Evolutionary conservation across 2,797 vertebrate genomes (phyloP).

Genomic region (Propithecus perrieri): DNA sequence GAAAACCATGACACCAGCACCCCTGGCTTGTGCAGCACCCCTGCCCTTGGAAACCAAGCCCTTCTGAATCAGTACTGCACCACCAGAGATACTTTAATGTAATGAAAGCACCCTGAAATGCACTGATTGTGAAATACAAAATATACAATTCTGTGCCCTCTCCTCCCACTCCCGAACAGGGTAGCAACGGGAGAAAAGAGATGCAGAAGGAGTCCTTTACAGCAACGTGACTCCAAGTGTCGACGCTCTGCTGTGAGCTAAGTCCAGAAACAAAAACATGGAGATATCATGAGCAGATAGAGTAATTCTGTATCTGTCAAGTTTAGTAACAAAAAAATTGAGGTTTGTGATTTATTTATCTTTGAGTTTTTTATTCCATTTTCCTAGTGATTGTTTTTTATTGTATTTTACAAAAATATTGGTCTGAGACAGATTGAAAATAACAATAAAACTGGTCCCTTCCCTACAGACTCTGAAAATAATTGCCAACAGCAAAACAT

Average conservation of each 20-base stretch:
- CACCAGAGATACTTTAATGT: neutral
- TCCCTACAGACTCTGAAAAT: conserved; percentile 57
- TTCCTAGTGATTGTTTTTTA: conserved; percentile 50
- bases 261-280: neutral
- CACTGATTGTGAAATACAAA: neutral
- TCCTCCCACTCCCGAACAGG: neutral
- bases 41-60: neutral
- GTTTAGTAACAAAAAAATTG: conserved; percentile 6
- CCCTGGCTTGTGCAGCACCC: rapidly evolving
- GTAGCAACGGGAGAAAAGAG: neutral
- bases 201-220: neutral
- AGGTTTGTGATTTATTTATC: conserved; percentile 31
- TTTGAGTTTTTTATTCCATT: conserved; percentile 46
- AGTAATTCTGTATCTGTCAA: neutral
- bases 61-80: neutral
- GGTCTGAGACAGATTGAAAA: conserved; percentile 59
- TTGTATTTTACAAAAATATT: conserved; percentile 52
- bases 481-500: conserved; percentile 52
- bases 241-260: neutral
- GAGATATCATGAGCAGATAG: neutral
- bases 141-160: neutral
- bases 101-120: neutral
- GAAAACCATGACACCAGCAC: neutral
- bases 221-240: neutral
- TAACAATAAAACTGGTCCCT: conserved; percentile 45